phyloP scores from a whole-genome alignment of 2,797 vertebrate species.

The Neosilurus mollespiculum region DNA sequence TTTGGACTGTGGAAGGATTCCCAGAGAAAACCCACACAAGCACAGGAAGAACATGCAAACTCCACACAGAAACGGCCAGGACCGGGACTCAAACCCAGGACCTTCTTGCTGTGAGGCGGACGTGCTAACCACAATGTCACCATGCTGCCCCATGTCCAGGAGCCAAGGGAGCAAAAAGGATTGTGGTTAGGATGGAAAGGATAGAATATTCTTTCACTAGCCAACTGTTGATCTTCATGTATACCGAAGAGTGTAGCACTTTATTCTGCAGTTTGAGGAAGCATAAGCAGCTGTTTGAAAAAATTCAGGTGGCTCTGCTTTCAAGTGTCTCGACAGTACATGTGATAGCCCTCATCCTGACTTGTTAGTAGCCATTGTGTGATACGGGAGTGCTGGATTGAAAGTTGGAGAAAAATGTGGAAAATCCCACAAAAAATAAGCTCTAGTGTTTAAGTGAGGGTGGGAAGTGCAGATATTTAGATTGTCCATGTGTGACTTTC shows the following conservation, averaged over 20 bases:
- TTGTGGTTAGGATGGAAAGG: not conserved
- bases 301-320: not conserved
- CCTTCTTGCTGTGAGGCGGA: no score
- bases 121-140: no score
- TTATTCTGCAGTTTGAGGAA: not conserved
- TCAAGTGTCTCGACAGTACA: not conserved
- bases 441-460: not conserved
- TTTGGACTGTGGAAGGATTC: no score
- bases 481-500: not conserved
- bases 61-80: no score
- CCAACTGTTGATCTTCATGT: not conserved
- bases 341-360: not conserved
- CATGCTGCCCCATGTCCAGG: no score
- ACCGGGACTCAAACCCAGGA: no score
- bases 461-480: not conserved
- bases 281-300: conserved; percentile 1
- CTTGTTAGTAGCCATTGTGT: not conserved
- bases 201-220: not conserved
- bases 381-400: not conserved
- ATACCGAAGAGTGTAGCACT: not conserved
- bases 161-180: not conserved
- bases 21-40: no score
- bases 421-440: not conserved
- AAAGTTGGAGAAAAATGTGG: not conserved
- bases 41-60: no score